A percentile compares a stretch with the other conserved stretches of the same genome.
These are phyloP conservation scores for Xyrichtys novacula DNA, from an alignment of 2,797 vertebrate species.

Conservation along the genomic window DNA sequence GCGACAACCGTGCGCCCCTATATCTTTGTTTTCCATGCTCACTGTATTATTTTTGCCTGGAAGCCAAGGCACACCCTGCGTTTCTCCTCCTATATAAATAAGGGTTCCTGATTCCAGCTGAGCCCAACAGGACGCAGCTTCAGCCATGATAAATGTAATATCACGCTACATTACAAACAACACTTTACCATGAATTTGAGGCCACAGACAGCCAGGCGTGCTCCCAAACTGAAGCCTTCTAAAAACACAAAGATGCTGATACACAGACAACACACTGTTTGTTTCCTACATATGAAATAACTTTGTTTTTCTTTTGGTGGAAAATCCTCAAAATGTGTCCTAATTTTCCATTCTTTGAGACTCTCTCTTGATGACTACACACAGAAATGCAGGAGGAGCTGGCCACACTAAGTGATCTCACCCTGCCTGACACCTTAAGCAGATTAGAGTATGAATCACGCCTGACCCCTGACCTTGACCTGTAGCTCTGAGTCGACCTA, in stretches of 20 bases:
- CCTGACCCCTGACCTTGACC: conserved; percentile 11
- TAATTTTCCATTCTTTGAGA: too few relatives aligned
- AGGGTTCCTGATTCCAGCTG: conserved; percentile 22
- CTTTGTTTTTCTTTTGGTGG: background rate
- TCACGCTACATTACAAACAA: conserved; percentile 41
- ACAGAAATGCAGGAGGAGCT: too few relatives aligned
- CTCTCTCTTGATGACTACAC: too few relatives aligned
- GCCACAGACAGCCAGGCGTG: conserved; percentile 32
- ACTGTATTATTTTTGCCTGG: conserved; percentile 27
- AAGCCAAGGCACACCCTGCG: conserved; percentile 25
- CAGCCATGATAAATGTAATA: conserved; percentile 24
- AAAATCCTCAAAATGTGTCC: background rate
- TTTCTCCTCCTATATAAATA: conserved; percentile 42
- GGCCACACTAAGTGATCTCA: background rate
- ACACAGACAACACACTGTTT: background rate
- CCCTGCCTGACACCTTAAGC: background rate
- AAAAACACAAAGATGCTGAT: conserved; percentile 20
- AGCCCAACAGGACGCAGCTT: conserved; percentile 29
- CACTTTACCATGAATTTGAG: conserved; percentile 24
- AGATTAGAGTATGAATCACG: background rate
- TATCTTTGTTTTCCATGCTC: conserved; percentile 31
- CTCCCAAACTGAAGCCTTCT: conserved; percentile 22
- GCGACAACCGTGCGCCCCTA: conserved; percentile 18
- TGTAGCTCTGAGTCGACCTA: background rate
- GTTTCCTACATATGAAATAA: background rate